These are phyloP conservation scores for Orestias chungarensis DNA, from an alignment of 2,797 vertebrate genomes.

Conservation along the genomic window DNA sequence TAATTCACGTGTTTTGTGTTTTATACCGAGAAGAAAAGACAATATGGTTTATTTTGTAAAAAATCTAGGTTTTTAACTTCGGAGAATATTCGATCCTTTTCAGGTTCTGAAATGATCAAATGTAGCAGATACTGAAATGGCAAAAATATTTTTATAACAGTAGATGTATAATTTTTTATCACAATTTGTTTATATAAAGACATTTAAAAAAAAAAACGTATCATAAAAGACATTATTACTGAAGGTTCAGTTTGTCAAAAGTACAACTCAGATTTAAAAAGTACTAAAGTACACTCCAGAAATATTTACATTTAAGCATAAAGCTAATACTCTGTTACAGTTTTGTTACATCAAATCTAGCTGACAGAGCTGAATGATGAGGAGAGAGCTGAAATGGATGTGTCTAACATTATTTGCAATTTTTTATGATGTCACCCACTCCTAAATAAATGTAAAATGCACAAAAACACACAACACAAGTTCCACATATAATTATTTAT, in stretches of 20 bases:
- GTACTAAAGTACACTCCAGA: neutral
- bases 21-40: neutral
- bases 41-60: neutral
- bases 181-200: neutral
- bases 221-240: neutral
- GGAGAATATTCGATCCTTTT: neutral
- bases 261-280: neutral
- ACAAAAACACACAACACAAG: neutral
- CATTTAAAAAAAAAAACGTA: neutral
- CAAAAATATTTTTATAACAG: neutral
- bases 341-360: neutral
- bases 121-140: neutral
- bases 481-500: neutral
- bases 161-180: neutral
- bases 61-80: neutral
- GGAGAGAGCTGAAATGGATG: neutral
- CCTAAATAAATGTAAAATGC: neutral
- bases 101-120: neutral
- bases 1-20: conserved; percentile 5
- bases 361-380: neutral
- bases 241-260: neutral
- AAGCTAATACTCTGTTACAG: neutral
- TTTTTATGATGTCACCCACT: neutral
- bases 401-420: neutral
- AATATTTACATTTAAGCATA: neutral